Evolutionary conservation across 2,888 invertebrate species (phyloP), one percentile per base, ranked within the genome.

Genomic region (Exocentrus adspersus): DNA sequence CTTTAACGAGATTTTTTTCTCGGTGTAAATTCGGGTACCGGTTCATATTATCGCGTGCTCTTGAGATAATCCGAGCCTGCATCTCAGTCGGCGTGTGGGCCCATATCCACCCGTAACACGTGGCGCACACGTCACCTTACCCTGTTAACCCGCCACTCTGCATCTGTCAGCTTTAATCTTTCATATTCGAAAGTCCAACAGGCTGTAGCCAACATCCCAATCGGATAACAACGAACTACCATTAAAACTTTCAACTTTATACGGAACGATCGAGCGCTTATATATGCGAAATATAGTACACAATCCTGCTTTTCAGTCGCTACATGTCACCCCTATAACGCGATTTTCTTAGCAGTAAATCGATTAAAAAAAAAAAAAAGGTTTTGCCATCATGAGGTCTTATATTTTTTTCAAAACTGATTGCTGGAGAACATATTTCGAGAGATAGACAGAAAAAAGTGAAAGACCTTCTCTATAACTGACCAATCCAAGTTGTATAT

Each of bases 151-250:
- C 61, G 65, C 68, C 64, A 65, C 67, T 70, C 64, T 68, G 68
- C 71, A 67, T 70, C 67, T 73, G 73, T 71, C 75, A 72, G 70
- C 69, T 67, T 73, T 75, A 77, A 78, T 78, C 76, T 77, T 77
- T 75, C 77, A 77, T 75, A 78, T 76, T 74, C 74, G 77, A 78
- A 78, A 74, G 73, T 70, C 66, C 62, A 60, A 72, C 68, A 73
- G 69, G 71, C 68, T 71, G 70, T 70, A 69, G 67, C 66, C 61
- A 65, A 65, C 72, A 64, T 73, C 69, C 67, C 71, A 72, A 72
- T 73, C 72, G 75, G 72, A 75, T 76, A 75, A 77, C 77, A 78
- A 63, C 69, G 72, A 77, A 76, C 73, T 72, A 70, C 76, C 74
- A 76, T 77, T 77, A 76, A 71, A 76, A 76, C 65, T 74, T 71